Evolutionary conservation across 92 coral and sea anemone species (phyloP).

Genomic region (Galaxea fascicularis): DNA sequence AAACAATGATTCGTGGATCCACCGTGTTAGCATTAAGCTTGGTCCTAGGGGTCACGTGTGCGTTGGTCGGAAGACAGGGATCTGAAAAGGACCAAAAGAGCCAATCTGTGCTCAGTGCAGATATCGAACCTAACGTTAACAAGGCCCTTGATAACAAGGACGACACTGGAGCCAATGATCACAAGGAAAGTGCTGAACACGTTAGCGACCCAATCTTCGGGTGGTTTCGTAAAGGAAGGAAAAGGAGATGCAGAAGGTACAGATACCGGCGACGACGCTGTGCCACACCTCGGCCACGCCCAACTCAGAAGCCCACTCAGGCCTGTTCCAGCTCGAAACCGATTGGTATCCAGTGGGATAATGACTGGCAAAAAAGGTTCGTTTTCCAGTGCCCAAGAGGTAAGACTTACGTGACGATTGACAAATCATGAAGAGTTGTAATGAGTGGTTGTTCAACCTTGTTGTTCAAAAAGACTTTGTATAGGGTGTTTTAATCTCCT

Average conservation of each 20-base stretch:
- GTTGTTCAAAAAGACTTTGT: no score
- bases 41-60: slow-evolving; percentile 25
- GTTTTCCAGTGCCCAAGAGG: slow-evolving; percentile 26
- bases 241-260: neutral
- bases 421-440: no score
- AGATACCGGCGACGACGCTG: neutral
- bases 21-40: slow-evolving; percentile 13
- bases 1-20: slow-evolving; percentile 15
- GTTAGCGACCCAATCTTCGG: slow-evolving; percentile 10
- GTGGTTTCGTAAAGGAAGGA: neutral
- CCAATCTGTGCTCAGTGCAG: neutral
- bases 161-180: neutral
- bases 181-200: neutral
- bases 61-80: neutral
- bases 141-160: slow-evolving; percentile 7
- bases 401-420: neutral
- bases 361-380: slow-evolving; percentile 12
- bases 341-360: neutral
- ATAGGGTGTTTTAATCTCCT: no score
- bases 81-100: slow-evolving; percentile 7
- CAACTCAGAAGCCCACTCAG: neutral
- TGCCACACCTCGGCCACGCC: neutral
- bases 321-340: slow-evolving; percentile 17
- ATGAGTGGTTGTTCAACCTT: no score
- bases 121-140: slow-evolving; percentile 18